Base-by-base conservation (phyloP, 1,140 invertebrate genomes). In the Alviniconcha marisindica region DNA sequence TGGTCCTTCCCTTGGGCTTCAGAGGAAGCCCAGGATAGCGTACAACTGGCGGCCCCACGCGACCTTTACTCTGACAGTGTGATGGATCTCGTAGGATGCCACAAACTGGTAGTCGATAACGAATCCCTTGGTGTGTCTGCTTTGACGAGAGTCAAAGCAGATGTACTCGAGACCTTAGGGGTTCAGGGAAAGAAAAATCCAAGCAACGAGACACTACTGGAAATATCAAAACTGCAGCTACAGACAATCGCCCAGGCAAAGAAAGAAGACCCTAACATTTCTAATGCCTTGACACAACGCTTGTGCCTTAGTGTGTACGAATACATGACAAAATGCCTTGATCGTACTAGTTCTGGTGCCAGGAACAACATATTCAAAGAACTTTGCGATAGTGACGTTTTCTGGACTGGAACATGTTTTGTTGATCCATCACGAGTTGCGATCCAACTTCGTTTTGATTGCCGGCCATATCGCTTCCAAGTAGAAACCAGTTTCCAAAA, bases 381-480 rank as follows among this genome's bases (percentile, higher is more conserved):
- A 5, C 28, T 71, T 48, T 44, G 1, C 21, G 28, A 33, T 73
- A 77, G 73, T 54, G 77, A 51, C 1, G n/a, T 83, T 56, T 28
- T 87, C 5, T 33, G 81, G 1, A 79, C 76, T 33, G 81, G 56
- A 18, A 84, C 51, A 7, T 18, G 12, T 21, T 48, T 89, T 48
- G 83, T 87, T 3, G 1, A 36, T 38, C 76, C 87, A 36, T 36
- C 63, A 7, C 38, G 85, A 40, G 83, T 88, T 15, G 84, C 86
- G 0, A 77, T 80, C 60, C 36, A 81, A 12, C 38, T 86, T 5
- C 60, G 56, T 24, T 33, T 42, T 21, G 83, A 82, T 66, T 87
- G 86, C 21, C 33, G 40, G 36, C 89, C 89, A 31, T 79, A 84
- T 44, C 69, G 87, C 28, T 90, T 83, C 69, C 48, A 83, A 33